These are phyloP conservation scores for Cryptoblepharus egeriae DNA, from an alignment of 2,797 vertebrate genomes.

Conservation along the genomic window DNA sequence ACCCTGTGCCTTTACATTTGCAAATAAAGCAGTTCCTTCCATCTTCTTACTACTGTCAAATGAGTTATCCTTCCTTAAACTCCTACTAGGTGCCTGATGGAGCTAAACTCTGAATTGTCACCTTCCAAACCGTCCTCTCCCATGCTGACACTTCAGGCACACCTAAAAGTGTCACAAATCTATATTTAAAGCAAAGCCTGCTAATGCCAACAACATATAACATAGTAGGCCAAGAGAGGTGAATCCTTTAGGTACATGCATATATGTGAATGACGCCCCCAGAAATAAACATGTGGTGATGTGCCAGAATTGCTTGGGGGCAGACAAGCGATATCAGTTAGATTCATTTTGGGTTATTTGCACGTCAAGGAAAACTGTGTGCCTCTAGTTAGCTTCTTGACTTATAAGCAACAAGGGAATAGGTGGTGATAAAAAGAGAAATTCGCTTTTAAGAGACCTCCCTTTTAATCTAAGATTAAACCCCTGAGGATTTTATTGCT, in stretches of 20 bases:
- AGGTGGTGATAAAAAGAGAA: constrained; percentile 12
- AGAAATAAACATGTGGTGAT: not conserved
- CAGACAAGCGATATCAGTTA: not conserved
- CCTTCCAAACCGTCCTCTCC: not conserved
- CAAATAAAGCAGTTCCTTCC: not conserved
- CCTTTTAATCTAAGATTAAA: constrained; percentile 21
- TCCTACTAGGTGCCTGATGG: not conserved
- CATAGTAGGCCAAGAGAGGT: not conserved
- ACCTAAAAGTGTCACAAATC: not conserved
- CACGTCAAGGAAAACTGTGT: constrained; percentile 16
- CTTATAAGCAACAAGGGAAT: not conserved
- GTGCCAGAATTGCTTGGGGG: not conserved
- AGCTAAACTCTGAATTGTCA: not conserved
- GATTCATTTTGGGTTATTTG: not conserved
- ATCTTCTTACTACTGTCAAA: not conserved
- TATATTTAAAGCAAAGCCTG: not conserved
- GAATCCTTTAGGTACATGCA: not conserved
- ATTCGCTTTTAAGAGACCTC: not conserved
- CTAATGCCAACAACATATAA: not conserved
- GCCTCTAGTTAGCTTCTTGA: not conserved
- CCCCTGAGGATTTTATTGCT: not conserved
- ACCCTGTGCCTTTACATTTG: not conserved
- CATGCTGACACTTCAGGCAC: accelerated
- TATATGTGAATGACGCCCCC: not conserved
- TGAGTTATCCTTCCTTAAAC: not conserved